Evolutionary conservation across 2,797 vertebrate species (phyloP), one percentile per base, ranked within the genome.

Genomic region (Todus mexicanus): DNA sequence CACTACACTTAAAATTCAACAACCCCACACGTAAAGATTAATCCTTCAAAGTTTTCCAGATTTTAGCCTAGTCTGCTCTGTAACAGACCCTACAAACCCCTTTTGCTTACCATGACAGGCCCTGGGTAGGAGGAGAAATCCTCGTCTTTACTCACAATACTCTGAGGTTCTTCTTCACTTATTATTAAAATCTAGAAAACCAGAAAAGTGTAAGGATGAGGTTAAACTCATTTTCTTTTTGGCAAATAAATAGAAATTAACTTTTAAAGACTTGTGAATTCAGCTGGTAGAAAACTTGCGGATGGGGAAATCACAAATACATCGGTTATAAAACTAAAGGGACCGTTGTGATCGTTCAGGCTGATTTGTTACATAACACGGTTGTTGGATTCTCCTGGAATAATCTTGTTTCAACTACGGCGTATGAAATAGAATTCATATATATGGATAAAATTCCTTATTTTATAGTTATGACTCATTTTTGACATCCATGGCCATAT

Each of bases 31-130:
- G 6, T 2, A 80, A 84, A 37, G 18, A 29, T 35, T 8, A 33
- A 50, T 37, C 53, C 48, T 40, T 29, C 15, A 3, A 16, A 6
- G 27, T 7, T 77, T 61, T 70, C 15, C 27, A 59, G 38, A 18
- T 47, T 87, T 59, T 4, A 23, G 47, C 31, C 11, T 70, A 7
- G 22, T 33, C 54, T 75, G 71, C 74, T 50, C 51, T 54, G 15
- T 9, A 38, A 23, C 31, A 79, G 13, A 29, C 42, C 35, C 59
- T 9, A 25, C 19, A 75, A 79, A 68, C 31, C 17, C 26, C 70
- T 71, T 64, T 12, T 59, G 61, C 97, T 97, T 93, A 98, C 98
- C 98, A 98, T 98, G 98, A 97, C 97, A 98, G 89, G 90, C 89
- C 95, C 93, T 91, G 95, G 95, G 65, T 31, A 84, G 92, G 97